Conservation (phyloP, 2,113 vertebrate genomes). For the Empidonax alnorum region DNA sequence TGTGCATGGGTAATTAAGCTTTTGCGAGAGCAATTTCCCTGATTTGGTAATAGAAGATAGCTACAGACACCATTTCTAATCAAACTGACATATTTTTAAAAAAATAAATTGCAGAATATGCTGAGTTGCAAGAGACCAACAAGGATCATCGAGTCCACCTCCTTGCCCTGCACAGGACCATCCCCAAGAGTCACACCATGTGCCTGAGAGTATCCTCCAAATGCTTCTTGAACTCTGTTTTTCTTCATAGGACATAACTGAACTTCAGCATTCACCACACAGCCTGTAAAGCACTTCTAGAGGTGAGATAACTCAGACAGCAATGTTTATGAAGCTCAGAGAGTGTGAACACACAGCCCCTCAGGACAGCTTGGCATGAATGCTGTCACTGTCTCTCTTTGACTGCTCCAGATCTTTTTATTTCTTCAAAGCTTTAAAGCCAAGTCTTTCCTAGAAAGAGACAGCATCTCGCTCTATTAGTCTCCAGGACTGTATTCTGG, state of each 20-base stretch:
- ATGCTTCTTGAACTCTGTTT: not conserved
- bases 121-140: not conserved
- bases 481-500: not conserved
- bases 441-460: not conserved
- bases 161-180: not conserved
- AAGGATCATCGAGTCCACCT: not conserved
- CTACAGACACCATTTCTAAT: not conserved
- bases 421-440: not conserved
- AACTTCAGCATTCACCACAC: not conserved
- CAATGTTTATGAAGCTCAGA: not conserved
- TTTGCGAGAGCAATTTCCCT: not conserved
- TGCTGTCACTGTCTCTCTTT: not conserved
- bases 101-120: not conserved
- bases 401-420: not conserved
- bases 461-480: not conserved
- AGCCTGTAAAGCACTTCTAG: not conserved
- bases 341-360: accelerated
- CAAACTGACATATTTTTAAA: not conserved
- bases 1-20: not conserved
- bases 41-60: not conserved
- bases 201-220: not conserved
- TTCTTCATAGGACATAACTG: not conserved
- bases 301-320: not conserved
- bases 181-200: not conserved
- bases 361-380: not conserved